Evolutionary conservation across 1,140 invertebrate genomes (phyloP).

Genomic region (Cecropterus lyciades): DNA sequence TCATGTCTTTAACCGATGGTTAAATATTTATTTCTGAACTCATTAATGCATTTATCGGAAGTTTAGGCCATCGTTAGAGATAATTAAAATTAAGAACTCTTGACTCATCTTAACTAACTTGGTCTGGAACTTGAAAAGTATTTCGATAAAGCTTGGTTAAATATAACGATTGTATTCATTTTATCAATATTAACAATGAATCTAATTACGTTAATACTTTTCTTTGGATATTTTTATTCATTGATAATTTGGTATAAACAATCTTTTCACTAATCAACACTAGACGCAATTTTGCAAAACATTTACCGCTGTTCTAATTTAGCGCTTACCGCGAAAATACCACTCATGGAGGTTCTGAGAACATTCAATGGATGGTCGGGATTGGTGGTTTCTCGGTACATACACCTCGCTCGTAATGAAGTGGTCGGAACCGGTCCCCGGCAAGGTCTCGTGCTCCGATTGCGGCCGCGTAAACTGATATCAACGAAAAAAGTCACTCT

Average conservation of each 20-base stretch:
- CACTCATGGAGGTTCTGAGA: conserved; percentile 42
- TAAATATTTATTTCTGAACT: conserved; percentile 44
- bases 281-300: no score
- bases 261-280: no score
- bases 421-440: conserved; percentile 64
- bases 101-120: no score
- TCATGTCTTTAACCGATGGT: conserved; percentile 39
- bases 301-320: conserved; percentile 29
- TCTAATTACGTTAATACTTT: no score
- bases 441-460: conserved; percentile 50
- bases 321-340: conserved; percentile 44
- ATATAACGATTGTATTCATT: no score
- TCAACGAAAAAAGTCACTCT: conserved; percentile 39
- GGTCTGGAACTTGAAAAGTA: no score
- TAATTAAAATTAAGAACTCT: background rate
- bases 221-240: no score
- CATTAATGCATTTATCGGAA: conserved; percentile 32
- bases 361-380: conserved; percentile 38
- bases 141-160: no score
- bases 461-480: conserved; percentile 47
- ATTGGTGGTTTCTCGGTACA: conserved; percentile 50
- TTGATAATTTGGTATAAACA: no score
- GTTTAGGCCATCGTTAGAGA: conserved; percentile 1
- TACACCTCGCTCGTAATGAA: conserved; percentile 58
- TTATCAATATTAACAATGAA: no score